Base-by-base conservation (phyloP, 2,113 vertebrate species). In the Entelurus aequoreus region DNA sequence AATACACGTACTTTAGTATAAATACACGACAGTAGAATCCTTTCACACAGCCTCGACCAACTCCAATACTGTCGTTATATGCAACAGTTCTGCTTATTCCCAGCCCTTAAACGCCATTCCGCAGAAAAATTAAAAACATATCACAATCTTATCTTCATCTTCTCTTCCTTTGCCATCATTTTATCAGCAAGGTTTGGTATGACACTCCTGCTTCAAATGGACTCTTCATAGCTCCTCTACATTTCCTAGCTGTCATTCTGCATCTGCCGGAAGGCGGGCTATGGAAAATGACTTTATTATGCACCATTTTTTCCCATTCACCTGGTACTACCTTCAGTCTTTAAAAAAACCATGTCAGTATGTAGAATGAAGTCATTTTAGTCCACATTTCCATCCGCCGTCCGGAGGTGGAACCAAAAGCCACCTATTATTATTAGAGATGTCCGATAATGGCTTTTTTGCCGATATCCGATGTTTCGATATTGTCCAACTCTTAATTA, bases 181-280 rank as follows among this genome's bases (percentile, higher is more conserved):
- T 83, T 60, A 79, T 68, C 48, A 63, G 64, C 67, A 3, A 69
- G 65, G 66, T 79, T 78, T 77, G 72, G 85, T 86, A 85, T 74
- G 81, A 72, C 77, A 77, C 78, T 83, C 68, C 66, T 68, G 60
- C 72, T 84, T 67, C 65, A 83, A 86, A 86, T 84, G 78, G 82
- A 82, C 83, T 85, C 78, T 79, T 83, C 73, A 69, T 76, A 69
- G 70, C 72, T 79, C 53, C 71, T 78, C 66, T 6, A 55, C 80
- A 76, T 79, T 82, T 63, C 65, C 65, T 67, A 60, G 72, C 69
- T 86, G 79, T 81, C 79, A 80, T 82, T 87, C 71, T 79, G 69
- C 70, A 81, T 85, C 85, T 82, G 63, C 49, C 58, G 75, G 56
- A 66, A 64, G 59, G 67, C 42, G 74, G 42, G 38, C 67, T 68